Evolutionary conservation across 2,113 vertebrate genomes (phyloP).

Genomic region (Grantiella picta): DNA sequence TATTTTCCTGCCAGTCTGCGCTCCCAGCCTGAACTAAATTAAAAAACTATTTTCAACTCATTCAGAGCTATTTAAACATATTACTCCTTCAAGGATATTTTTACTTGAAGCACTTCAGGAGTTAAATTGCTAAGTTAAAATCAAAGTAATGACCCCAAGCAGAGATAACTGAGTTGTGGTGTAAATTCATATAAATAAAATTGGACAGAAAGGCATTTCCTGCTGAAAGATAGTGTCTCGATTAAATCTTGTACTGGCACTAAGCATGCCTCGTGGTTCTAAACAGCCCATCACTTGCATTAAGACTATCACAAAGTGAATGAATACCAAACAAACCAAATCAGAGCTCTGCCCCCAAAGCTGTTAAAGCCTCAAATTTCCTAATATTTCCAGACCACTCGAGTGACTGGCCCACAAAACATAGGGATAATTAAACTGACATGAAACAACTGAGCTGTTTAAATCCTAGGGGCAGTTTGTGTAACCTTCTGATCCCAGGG

Average conservation of each 20-base stretch:
- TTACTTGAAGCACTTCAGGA: slow-evolving; percentile 73
- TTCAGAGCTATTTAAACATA: slow-evolving; percentile 72
- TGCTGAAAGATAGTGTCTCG: slow-evolving; percentile 58
- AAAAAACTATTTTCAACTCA: slow-evolving; percentile 68
- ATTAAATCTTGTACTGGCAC: slow-evolving; percentile 70
- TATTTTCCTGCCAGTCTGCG: slow-evolving; percentile 30
- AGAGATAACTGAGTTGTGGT: slow-evolving; percentile 67
- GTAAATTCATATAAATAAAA: slow-evolving; percentile 76
- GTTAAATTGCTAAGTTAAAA: slow-evolving; percentile 74
- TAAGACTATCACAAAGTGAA: slow-evolving; percentile 63
- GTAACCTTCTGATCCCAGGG: slow-evolving; percentile 83
- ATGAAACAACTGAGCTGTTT: slow-evolving; percentile 66
- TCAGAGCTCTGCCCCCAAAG: slow-evolving; percentile 61
- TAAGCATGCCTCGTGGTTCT: slow-evolving; percentile 55
- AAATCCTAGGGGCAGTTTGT: slow-evolving; percentile 77
- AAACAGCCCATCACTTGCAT: slow-evolving; percentile 59
- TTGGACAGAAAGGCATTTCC: slow-evolving; percentile 71
- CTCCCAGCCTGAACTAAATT: slow-evolving; percentile 67
- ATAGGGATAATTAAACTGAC: slow-evolving; percentile 77
- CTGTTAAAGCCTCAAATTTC: slow-evolving; percentile 51
- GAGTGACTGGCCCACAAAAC: slow-evolving; percentile 69
- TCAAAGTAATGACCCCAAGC: slow-evolving; percentile 77
- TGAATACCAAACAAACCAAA: slow-evolving; percentile 68
- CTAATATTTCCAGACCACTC: slow-evolving; percentile 61
- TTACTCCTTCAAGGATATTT: slow-evolving; percentile 70